Percentiles rank a stretch among this genome's conserved stretches.
Conservation (phyloP, 2,113 vertebrate species). For the Equus przewalskii region DNA sequence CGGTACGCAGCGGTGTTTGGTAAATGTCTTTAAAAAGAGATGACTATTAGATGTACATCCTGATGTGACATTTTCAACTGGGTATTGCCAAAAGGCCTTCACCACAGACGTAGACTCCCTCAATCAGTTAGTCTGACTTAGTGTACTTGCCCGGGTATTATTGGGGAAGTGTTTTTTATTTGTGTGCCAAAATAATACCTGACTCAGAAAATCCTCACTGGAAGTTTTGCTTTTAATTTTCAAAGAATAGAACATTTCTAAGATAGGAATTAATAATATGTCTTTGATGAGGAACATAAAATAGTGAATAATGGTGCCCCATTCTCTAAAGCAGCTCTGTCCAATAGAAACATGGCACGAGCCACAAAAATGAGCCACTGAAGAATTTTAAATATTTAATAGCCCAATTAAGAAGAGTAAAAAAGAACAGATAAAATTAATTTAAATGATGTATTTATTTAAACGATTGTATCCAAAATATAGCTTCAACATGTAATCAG, state of each 20-base stretch:
- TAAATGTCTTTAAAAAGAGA: background rate
- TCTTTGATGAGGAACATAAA: background rate
- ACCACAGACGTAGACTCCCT: background rate
- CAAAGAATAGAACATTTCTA: background rate
- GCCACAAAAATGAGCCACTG: background rate
- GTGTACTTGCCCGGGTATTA: background rate
- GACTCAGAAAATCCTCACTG: background rate
- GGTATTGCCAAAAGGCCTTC: background rate
- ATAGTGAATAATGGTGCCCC: rapidly evolving
- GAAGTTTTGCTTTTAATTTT: conserved; percentile 22
- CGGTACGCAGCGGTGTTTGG: background rate
- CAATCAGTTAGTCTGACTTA: background rate
- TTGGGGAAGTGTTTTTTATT: background rate
- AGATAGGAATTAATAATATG: background rate
- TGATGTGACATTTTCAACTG: background rate
- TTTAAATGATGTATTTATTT: background rate
- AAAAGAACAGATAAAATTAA: background rate
- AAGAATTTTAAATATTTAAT: background rate
- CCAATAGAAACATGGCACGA: background rate
- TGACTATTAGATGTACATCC: background rate
- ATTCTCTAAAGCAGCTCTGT: background rate
- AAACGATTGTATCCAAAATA: background rate
- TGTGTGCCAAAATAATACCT: background rate
- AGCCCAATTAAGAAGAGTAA: conserved; percentile 12
- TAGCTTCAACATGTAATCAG: background rate